Evolutionary conservation across 2,888 invertebrate genomes (phyloP), one percentile per base, ranked within the genome.

Genomic region (Arrhopalites spinosus): DNA sequence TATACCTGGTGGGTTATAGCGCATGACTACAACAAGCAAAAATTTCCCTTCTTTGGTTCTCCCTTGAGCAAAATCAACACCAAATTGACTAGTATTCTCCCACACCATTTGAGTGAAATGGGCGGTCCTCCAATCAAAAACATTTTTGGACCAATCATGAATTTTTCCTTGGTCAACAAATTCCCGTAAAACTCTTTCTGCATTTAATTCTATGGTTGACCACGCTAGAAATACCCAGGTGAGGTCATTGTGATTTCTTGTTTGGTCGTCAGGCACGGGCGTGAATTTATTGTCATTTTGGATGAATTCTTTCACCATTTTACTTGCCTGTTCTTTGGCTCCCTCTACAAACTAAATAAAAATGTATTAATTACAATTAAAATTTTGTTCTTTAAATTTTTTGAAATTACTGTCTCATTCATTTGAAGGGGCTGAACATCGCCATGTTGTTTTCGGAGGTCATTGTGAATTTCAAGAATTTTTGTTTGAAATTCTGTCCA

Each of bases 91-190:
- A 1, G 59, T 59, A 59, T 25, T 59, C 27, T 59, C 25, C 59
- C 59, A 59, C 0, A 59, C 27, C 59, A 59, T 59, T 59, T 59
- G 59, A 27, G 59, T 27, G 27, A 59, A 59, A 25, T 59, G 59
- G 5, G 59, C 59, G 7, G 59, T 27, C 25, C 25, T 59, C 59
- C 59, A 59, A 25, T 59, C 27, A 27, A 59, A 59, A 25, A 27
- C 25, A 25, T 59, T 59, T 3, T 23, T 59, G 5, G 1, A 0
- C 8, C 23, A 59, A 25, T 59, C 27, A 25, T 59, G 59, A 7
- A 27, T 27, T 25, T 59, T 59, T 27, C 27, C 59, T 15, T 59
- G 59, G 25, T 20, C 59, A 25, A 13, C 13, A 23, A 23, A 59
- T 13, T 59, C 59, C 25, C 13, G 13, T 15, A 59, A 59, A 25